phyloP scores from a whole-genome alignment of 2,113 vertebrate genomes.

The Chloebia gouldiae region DNA sequence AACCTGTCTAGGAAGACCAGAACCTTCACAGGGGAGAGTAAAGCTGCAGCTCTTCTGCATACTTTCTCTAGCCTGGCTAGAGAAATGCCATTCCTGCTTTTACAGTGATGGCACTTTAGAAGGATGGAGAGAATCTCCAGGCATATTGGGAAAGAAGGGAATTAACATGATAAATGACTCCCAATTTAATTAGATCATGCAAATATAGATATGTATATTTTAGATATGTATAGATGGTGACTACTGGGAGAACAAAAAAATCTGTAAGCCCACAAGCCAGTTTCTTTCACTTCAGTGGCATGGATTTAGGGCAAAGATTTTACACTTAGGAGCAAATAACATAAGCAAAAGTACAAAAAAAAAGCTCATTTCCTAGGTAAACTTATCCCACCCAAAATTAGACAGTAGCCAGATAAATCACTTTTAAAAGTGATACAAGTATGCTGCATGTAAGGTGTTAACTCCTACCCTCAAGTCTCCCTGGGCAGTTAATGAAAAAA shows the following conservation, averaged over 20 bases:
- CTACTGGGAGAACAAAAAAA: background rate
- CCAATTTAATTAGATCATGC: background rate
- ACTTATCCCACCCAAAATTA: background rate
- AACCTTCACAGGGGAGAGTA: background rate
- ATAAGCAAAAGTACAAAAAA: background rate
- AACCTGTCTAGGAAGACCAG: background rate
- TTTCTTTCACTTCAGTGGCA: background rate
- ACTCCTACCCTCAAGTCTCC: background rate
- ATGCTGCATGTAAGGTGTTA: background rate
- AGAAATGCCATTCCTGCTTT: background rate
- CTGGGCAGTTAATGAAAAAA: background rate
- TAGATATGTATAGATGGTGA: background rate
- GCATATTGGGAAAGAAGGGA: background rate
- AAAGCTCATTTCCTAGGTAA: background rate
- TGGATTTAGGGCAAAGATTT: background rate
- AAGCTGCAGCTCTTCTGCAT: background rate
- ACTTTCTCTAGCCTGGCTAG: background rate
- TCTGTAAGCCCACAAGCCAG: accelerated
- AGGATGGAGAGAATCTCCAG: background rate
- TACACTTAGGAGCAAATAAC: background rate
- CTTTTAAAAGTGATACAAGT: background rate
- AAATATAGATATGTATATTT: background rate
- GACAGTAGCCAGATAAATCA: background rate
- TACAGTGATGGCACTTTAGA: background rate
- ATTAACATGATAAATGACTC: background rate